Base-by-base conservation (phyloP, 1,140 invertebrate genomes). In the Eurosta solidaginis region DNA sequence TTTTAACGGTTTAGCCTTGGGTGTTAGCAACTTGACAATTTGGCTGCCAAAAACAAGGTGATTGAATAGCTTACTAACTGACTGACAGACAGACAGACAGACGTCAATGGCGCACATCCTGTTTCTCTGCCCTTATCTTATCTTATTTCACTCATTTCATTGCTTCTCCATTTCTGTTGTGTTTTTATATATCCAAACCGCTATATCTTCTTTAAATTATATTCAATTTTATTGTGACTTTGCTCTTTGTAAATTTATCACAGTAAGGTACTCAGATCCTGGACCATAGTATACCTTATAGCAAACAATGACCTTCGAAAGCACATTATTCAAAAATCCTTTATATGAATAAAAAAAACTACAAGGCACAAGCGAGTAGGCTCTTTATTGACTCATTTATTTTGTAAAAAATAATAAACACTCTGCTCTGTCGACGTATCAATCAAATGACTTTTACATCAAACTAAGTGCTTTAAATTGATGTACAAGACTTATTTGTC, bases 391-490 rank as follows among this genome's bases (percentile, higher is more conserved):
- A 40, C 59, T 20, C 36, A 68, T 68, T 68, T 14, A 40, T 68
- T 29, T 68, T 33, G n/a, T n/a, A n/a, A n/a, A n/a, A n/a, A n/a
- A n/a, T n/a, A 29, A 68, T 68, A 40, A 40, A 68, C 17, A 20
- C 36, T n/a, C 14, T 17, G 4, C 33, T n/a, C 40, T 12, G 27
- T 14, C 40, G 33, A 20, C 20, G 59, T 36, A 20, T 20, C 27
- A 33, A 40, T 68, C 33, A 14, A 27, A 1, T 68, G 59, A 68
- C 59, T 40, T 20, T 68, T 29, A 68, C 40, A 40, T 29, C 33
- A 68, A 68, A 68, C 40, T 68, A 68, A 68, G 59, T 68, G 40
- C 59, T 68, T 68, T 68, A 40, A 68, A 40, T 68, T 68, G 59
- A 68, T 68, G 59, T 29, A 29, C 59, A 20, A 68, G 59, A 68